These are phyloP conservation scores for Xanthia icteritia DNA, from an alignment of 2,888 invertebrate genomes.

Conservation along the genomic window DNA sequence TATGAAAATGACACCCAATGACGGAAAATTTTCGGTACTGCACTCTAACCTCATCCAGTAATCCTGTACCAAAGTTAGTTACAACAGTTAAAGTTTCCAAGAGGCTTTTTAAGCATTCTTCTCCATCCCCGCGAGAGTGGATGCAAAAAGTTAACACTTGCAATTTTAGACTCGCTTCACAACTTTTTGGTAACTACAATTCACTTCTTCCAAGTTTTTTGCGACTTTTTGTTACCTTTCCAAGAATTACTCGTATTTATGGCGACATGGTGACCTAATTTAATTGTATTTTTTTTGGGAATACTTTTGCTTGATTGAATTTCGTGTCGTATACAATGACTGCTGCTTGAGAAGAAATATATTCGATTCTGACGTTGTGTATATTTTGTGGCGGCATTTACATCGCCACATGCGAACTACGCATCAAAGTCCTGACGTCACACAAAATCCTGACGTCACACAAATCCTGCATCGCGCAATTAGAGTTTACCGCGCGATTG, in stretches of 20 bases:
- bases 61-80: conserved; percentile 20
- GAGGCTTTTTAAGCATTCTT: conserved; percentile 67
- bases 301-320: neutral
- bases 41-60: conserved; percentile 28
- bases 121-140: conserved; percentile 44
- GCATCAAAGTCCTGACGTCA: too few relatives aligned
- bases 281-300: neutral
- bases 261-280: conserved; percentile 13
- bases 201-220: conserved; percentile 43
- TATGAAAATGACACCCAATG: too few relatives aligned
- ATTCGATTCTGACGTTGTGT: neutral
- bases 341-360: neutral
- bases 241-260: neutral
- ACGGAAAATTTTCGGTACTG: neutral
- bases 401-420: too few relatives aligned
- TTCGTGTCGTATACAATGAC: neutral
- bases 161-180: conserved; percentile 55
- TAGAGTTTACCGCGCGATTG: too few relatives aligned
- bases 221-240: conserved; percentile 13
- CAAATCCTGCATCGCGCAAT: too few relatives aligned
- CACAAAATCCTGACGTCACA: too few relatives aligned
- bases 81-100: conserved; percentile 60
- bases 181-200: conserved; percentile 66
- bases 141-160: conserved; percentile 66
- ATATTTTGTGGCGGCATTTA: too few relatives aligned